phyloP scores from a whole-genome alignment of 2,113 vertebrate species.

The Sorex fumeus region DNA sequence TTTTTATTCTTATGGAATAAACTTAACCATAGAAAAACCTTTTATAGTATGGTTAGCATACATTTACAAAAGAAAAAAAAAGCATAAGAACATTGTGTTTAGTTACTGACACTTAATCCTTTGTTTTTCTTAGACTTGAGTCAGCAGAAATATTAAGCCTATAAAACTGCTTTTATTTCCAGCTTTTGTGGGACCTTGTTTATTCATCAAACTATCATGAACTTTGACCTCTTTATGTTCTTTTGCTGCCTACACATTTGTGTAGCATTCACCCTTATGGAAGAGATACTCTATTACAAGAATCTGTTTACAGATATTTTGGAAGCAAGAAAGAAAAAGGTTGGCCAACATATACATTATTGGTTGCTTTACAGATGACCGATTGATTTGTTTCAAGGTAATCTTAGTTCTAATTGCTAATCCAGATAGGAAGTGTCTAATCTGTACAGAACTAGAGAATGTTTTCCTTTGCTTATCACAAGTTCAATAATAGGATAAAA shows the following conservation, averaged over 20 bases:
- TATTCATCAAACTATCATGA: constrained; percentile 30
- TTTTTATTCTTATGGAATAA: neutral
- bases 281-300: neutral
- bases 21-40: neutral
- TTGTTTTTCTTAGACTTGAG: constrained; percentile 66
- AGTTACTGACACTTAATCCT: neutral
- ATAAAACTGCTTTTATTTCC: constrained; percentile 31
- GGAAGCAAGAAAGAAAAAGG: neutral
- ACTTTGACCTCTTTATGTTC: neutral
- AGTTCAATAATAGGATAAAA: constrained; percentile 42
- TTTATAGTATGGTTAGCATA: constrained; percentile 35
- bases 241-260: neutral
- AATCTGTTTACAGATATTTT: constrained; percentile 26
- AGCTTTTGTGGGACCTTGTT: neutral
- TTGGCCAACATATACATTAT: neutral
- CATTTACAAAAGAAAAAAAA: neutral
- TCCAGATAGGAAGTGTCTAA: constrained; percentile 24
- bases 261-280: neutral
- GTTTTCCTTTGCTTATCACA: constrained; percentile 53
- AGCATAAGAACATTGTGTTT: neutral
- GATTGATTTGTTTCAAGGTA: constrained; percentile 43
- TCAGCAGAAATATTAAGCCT: constrained; percentile 18
- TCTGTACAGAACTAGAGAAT: constrained; percentile 40
- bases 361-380: neutral
- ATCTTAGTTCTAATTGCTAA: constrained; percentile 45